Base-by-base conservation (phyloP, 2,888 invertebrate species). In the Liopterus haemorrhoidalis region DNA sequence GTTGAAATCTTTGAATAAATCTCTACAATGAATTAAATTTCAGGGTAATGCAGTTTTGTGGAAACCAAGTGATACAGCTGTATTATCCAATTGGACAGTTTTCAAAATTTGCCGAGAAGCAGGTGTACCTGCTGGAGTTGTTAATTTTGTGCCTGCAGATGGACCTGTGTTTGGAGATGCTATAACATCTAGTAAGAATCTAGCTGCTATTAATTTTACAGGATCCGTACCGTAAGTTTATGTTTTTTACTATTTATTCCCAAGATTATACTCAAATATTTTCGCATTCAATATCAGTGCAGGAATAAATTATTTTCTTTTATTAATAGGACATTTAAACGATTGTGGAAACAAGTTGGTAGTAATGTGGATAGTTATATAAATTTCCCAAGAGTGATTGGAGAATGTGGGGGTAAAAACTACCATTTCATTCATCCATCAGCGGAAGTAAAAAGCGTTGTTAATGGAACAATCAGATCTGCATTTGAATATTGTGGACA, bases 351-450 rank as follows among this genome's bases (percentile, higher is more conserved):
- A 56, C 86, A 89, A 66, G 92, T 96, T 20, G 95, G 90, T 12
- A 72, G 86, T 51, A 96, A 96, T 63, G 76, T 99, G 30, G 75
- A 78, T 55, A 77, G 68, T 2, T 99, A 95, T 66, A 75, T 70
- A 30, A 91, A 90, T 63, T 99, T 93, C 67, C 99, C 99, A 0
- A 79, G 95, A 53, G 70, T 99, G 41, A 85, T 96, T 58, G 86
- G 90, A 48, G 99, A 99, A 71, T 97, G 96, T 68, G 99, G 99
- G 40, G 99, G 99, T 19, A 99, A 99, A 69, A 99, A 99, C 71
- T 99, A 88, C 68, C 99, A 99, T 67, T 94, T 99, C 60, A 75
- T 99, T 19, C 99, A 99, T 69, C 81, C 87, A 0, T 79, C 89
- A 8, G 97, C 96, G 8, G 86, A 97, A 67, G 72, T 83, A 0